Evolutionary conservation across 2,113 vertebrate genomes (phyloP), one percentile per base, ranked within the genome.

Genomic region (Cyanoderma ruficeps): DNA sequence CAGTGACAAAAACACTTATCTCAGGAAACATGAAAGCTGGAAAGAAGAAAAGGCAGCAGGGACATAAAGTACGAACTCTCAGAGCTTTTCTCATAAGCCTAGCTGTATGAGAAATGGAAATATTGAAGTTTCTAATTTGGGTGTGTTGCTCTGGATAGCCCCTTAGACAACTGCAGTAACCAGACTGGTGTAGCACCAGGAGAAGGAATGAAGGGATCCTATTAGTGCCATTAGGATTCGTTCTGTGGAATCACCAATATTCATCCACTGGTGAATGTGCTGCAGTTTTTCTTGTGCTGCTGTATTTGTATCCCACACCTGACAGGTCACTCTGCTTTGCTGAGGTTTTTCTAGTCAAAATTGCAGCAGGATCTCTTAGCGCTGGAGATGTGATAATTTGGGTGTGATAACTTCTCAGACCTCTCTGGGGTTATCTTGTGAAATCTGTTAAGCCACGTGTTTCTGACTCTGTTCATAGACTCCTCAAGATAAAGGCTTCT

Each of bases 381-480:
- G 33, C 33, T 74, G 77, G 15, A 52, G 69, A 19, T 46, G 47
- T 83, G 79, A 41, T 47, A 87, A 81, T 90, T 61, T 6, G 30
- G 47, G 20, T 83, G 13, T 49, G 41, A 37, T 70, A 92, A 59
- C 35, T 94, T 89, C 71, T 86, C 14, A 2, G 53, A 2, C 7
- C n/a, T 64, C n/a, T 28, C n/a, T 72, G 56, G 20, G 33, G 3
- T 37, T 88, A 57, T 76, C 47, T 70, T 76, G 19, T 63, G 77
- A 59, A 52, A 95, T 83, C 55, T 77, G 8, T 88, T 86, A 63
- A 88, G n/a, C 35, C 2, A 0, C 4, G 7, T 68, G 28, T 23
- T 93, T 70, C 87, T 94, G 93, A 80, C 75, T 89, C 15, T 95
- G 8, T 61, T 96, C 88, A 80, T 96, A 77, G 76, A 77, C 15